Evolutionary conservation across 2,888 invertebrate genomes (phyloP).

Genomic region (Sylvicola cinctus): DNA sequence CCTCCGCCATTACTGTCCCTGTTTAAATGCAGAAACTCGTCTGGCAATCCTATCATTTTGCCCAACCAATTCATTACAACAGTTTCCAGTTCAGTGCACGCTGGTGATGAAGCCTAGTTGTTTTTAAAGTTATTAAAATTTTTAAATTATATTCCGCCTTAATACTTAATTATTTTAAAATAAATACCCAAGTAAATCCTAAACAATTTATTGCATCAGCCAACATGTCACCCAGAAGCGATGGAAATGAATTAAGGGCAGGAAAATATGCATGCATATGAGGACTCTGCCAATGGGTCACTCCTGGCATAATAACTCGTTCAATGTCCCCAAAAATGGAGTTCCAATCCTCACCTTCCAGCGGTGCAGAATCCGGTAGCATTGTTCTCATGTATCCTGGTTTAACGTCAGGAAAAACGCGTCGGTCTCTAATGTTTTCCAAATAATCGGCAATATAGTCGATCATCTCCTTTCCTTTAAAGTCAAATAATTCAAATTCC

Average conservation of each 20-base stretch:
- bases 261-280: conserved; percentile 98
- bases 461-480: conserved; percentile 85
- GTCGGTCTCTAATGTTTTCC: conserved; percentile 67
- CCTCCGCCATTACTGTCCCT: conserved; percentile 66
- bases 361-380: conserved; percentile 71
- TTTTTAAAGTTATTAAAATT: conserved; percentile 1
- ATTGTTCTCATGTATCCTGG: conserved; percentile 83
- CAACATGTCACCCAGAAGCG: conserved; percentile 87
- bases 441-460: conserved; percentile 97
- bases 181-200: conserved; percentile 84
- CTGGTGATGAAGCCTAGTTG: conserved; percentile 80
- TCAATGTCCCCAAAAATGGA: conserved; percentile 84
- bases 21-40: conserved; percentile 71
- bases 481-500: background rate
- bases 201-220: conserved; percentile 86
- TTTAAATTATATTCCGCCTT: too few relatives aligned
- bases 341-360: conserved; percentile 76
- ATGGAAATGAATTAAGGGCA: conserved; percentile 82
- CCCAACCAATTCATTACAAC: conserved; percentile 98
- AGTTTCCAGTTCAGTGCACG: conserved; percentile 92
- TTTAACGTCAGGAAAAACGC: conserved; percentile 84
- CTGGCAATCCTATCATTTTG: conserved; percentile 86
- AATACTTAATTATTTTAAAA: background rate
- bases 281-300: conserved; percentile 63
- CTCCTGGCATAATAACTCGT: conserved; percentile 89